Percentiles rank a stretch among this genome's conserved stretches.
These are phyloP conservation scores for Bufo gargarizans DNA, from an alignment of 2,113 vertebrate genomes.

Conservation along the genomic window DNA sequence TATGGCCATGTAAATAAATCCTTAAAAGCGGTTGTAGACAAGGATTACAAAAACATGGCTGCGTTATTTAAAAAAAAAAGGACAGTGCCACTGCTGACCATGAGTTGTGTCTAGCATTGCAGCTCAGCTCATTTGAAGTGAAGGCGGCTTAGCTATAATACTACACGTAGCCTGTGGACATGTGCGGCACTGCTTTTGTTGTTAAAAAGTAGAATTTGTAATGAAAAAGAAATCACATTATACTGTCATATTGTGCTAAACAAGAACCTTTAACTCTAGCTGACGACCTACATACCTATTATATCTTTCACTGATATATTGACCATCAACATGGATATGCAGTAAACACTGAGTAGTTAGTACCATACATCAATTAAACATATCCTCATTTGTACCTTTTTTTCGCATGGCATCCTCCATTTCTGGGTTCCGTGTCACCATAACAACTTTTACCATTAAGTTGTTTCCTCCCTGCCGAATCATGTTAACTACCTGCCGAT, in stretches of 20 bases:
- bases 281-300: background rate
- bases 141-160: background rate
- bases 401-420: slow-evolving; percentile 88
- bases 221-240: background rate
- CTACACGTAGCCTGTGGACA: background rate
- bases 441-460: slow-evolving; percentile 93
- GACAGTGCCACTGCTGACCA: too few relatives aligned
- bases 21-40: too few relatives aligned
- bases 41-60: too few relatives aligned
- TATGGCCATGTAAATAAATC: too few relatives aligned
- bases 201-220: too few relatives aligned
- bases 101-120: too few relatives aligned
- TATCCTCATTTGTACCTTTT: slow-evolving; percentile 76
- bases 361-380: background rate
- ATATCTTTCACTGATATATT: background rate
- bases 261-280: background rate
- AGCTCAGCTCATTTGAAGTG: background rate
- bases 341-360: background rate
- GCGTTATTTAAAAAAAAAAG: too few relatives aligned
- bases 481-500: slow-evolving; percentile 94
- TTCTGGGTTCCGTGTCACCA: slow-evolving; percentile 91
- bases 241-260: background rate
- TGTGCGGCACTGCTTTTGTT: background rate
- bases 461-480: slow-evolving; percentile 92
- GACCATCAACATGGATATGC: background rate